phyloP scores from a whole-genome alignment of 2,888 invertebrate genomes.

The Calliphora vomitoria region DNA sequence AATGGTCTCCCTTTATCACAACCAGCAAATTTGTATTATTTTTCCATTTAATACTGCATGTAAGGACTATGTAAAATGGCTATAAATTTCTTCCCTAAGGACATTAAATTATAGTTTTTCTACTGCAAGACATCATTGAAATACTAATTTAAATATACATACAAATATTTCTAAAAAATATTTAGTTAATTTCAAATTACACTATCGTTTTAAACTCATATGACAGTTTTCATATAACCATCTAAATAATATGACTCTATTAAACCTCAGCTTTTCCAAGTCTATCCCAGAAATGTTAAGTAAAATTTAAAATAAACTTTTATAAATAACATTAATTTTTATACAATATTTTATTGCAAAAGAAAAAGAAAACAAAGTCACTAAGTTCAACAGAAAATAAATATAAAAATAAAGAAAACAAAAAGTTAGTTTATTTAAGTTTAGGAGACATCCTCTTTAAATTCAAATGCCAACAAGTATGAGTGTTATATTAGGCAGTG shows the following conservation, averaged over 20 bases:
- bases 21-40: too few relatives aligned
- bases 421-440: constrained; percentile 51
- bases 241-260: background rate
- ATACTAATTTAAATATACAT: too few relatives aligned
- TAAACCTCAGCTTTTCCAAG: background rate
- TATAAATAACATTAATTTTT: constrained; percentile 22
- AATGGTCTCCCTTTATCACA: too few relatives aligned
- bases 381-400: constrained; percentile 51
- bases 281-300: background rate
- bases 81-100: too few relatives aligned
- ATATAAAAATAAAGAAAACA: constrained; percentile 12
- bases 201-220: too few relatives aligned
- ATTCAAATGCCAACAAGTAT: constrained; percentile 38
- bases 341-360: constrained; percentile 31
- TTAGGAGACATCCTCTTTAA: constrained; percentile 63
- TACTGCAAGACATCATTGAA: too few relatives aligned
- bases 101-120: too few relatives aligned
- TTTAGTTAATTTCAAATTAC: background rate
- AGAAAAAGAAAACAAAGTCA: constrained; percentile 37
- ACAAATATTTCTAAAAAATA: too few relatives aligned
- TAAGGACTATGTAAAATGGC: too few relatives aligned
- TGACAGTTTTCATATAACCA: background rate
- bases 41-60: too few relatives aligned
- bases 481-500: too few relatives aligned
- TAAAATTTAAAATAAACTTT: background rate